Percentiles rank a stretch among this genome's conserved stretches.
phyloP scores from a whole-genome alignment of 2,888 invertebrate species.

The Drosophila atripex region DNA sequence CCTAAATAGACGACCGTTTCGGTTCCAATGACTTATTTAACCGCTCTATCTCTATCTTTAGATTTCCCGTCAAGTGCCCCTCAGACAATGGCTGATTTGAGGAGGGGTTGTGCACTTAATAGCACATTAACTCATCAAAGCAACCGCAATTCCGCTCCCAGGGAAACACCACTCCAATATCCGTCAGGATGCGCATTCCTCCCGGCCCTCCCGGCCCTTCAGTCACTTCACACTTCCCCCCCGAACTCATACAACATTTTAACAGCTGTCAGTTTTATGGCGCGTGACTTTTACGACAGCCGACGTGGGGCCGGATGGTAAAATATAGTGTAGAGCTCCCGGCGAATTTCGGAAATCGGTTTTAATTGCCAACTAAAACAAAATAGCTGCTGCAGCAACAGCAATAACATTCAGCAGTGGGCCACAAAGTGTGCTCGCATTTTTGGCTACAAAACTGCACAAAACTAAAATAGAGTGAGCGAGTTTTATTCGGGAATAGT shows the following conservation, averaged over 20 bases:
- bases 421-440: slow-evolving; percentile 52
- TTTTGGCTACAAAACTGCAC: slow-evolving; percentile 55
- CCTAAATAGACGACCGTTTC: slow-evolving; percentile 14
- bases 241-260: slow-evolving; percentile 60
- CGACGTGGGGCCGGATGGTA: slow-evolving; percentile 5
- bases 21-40: slow-evolving; percentile 26
- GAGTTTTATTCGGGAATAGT: slow-evolving; percentile 50
- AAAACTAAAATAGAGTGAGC: slow-evolving; percentile 13
- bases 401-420: slow-evolving; percentile 54
- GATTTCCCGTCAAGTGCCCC: slow-evolving; percentile 20
- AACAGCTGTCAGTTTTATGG: slow-evolving; percentile 79
- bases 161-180: background rate
- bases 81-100: slow-evolving; percentile 30
- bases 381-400: slow-evolving; percentile 48
- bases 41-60: slow-evolving; percentile 6
- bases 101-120: slow-evolving; percentile 52
- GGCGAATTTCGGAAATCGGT: slow-evolving; percentile 72
- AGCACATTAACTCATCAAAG: slow-evolving; percentile 69
- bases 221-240: slow-evolving; percentile 13
- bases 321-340: slow-evolving; percentile 13
- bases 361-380: slow-evolving; percentile 77
- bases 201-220: background rate
- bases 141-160: slow-evolving; percentile 22
- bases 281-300: slow-evolving; percentile 78
- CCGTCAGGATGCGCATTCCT: background rate